Base-by-base conservation (phyloP, 2,797 vertebrate genomes). In the Lagorchestes hirsutus region DNA sequence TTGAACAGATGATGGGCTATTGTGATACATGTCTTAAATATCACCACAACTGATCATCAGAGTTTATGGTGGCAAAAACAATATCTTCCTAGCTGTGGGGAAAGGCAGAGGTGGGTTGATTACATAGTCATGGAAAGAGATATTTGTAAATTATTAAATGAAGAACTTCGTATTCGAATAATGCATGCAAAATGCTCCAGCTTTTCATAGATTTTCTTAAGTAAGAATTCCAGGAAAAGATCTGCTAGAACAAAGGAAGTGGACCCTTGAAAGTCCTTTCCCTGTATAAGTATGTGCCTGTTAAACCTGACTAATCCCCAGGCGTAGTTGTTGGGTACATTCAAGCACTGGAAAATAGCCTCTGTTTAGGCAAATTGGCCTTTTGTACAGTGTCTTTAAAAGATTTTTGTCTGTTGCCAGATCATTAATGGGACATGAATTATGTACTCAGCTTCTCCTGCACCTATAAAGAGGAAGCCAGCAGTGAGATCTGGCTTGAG, bases 361-460 rank as follows among this genome's bases (percentile, higher is more conserved):
- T 92, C 58, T 95, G 62, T 96, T 96, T 93, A 94, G 54, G 96
- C 91, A 24, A 55, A 67, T 57, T 90, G 91, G 74, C 46, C 94
- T 82, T 95, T 96, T 96, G 93, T 96, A n/a, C 46, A 59, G 34
- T 34, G 91, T 62, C 74, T 94, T 95, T 82, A 82, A 82, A 91
- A 96, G 95, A 97, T 67, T 97, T 97, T 90, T 96, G 54, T 92
- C 90, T 57, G 91, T 96, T 94, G 93, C 93, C 93, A 95, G 90
- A 95, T 97, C 96, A 96, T 97, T 96, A 98, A 97, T 94, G 97
- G 91, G 28, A 91, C 92, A 97, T 97, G 97, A 97, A 97, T 97
- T 96, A 96, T 96, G 91, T 95, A 97, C 91, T 95, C 93, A 97
- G 97, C 91, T 93, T 93, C 91, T 95, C 28, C n/a, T 95, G 90